phyloP scores from a whole-genome alignment of 2,797 vertebrate species.

The Buphagus erythrorhynchus region DNA sequence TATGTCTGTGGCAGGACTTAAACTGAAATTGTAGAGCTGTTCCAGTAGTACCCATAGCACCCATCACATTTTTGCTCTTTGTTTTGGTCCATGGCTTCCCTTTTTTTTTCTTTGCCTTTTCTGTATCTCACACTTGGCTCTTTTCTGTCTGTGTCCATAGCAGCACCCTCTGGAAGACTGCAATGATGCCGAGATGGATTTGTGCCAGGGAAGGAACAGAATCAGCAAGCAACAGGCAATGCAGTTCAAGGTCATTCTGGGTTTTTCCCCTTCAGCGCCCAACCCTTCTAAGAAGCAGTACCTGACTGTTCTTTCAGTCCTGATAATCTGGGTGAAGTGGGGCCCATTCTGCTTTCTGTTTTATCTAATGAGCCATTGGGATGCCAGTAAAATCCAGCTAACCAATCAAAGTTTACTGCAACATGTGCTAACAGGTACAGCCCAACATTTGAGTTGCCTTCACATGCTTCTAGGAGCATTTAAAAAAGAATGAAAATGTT shows the following conservation, averaged over 20 bases:
- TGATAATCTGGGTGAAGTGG: background rate
- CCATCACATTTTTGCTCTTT: constrained; percentile 26
- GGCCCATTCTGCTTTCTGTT: background rate
- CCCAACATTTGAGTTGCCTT: background rate
- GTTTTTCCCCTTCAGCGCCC: background rate
- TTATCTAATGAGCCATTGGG: background rate
- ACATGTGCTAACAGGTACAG: background rate
- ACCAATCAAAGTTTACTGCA: background rate
- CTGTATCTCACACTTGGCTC: constrained; percentile 36
- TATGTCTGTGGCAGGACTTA: constrained; percentile 9
- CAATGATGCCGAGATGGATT: background rate
- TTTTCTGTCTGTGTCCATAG: constrained; percentile 49
- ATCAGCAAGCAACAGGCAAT: background rate
- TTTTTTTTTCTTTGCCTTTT: constrained; percentile 33
- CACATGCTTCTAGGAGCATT: background rate
- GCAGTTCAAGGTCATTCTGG: background rate
- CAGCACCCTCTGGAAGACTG: constrained; percentile 28
- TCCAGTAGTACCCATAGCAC: constrained; percentile 29
- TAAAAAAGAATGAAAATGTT: background rate
- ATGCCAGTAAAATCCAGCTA: background rate
- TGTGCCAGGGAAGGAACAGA: constrained; percentile 23
- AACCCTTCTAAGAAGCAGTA: background rate
- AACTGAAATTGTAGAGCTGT: constrained; percentile 17
- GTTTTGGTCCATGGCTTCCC: constrained; percentile 5
- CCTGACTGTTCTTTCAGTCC: background rate